Evolutionary conservation across 1,140 invertebrate genomes (phyloP).

Genomic region (Scaptomyza graminum): DNA sequence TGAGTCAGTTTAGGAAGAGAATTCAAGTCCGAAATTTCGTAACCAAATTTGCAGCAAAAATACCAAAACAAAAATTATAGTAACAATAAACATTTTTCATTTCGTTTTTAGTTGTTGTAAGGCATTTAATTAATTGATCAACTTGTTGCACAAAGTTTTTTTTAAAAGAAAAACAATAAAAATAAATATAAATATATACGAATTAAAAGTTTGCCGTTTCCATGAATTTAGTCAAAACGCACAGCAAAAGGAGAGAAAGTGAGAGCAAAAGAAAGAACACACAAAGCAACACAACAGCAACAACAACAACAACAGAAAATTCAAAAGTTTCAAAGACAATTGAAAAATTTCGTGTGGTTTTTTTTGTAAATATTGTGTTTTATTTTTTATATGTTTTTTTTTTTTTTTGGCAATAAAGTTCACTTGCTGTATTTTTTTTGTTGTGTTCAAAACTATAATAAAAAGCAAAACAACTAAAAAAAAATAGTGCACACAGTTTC

Average conservation of each 20-base stretch:
- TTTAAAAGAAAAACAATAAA: not conserved
- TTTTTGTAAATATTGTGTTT: slow-evolving; percentile 1
- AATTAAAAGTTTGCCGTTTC: not conserved
- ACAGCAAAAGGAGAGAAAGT: slow-evolving; percentile 1
- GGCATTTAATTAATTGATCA: slow-evolving; percentile 21
- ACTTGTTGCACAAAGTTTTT: slow-evolving; percentile 31
- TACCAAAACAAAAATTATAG: no score
- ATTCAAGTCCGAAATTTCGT: slow-evolving; percentile 34
- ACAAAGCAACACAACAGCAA: not conserved
- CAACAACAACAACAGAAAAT: no score
- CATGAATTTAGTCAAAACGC: slow-evolving; percentile 5
- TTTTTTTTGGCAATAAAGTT: slow-evolving; percentile 17
- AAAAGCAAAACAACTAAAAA: slow-evolving; percentile 9
- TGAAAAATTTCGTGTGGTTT: slow-evolving; percentile 8
- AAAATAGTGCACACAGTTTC: slow-evolving; percentile 24
- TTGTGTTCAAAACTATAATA: slow-evolving; percentile 25
- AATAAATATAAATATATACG: not conserved
- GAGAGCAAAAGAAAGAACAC: not conserved
- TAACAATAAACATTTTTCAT: no score
- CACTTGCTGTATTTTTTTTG: slow-evolving; percentile 8
- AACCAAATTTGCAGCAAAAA: slow-evolving; percentile 21
- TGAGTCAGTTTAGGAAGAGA: slow-evolving; percentile 22
- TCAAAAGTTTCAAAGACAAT: slow-evolving; percentile 13
- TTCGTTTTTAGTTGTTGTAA: slow-evolving; percentile 1
- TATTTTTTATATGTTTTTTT: not conserved